These are phyloP conservation scores for Philaethria dido DNA, from an alignment of 2,888 invertebrate genomes.

Conservation along the genomic window DNA sequence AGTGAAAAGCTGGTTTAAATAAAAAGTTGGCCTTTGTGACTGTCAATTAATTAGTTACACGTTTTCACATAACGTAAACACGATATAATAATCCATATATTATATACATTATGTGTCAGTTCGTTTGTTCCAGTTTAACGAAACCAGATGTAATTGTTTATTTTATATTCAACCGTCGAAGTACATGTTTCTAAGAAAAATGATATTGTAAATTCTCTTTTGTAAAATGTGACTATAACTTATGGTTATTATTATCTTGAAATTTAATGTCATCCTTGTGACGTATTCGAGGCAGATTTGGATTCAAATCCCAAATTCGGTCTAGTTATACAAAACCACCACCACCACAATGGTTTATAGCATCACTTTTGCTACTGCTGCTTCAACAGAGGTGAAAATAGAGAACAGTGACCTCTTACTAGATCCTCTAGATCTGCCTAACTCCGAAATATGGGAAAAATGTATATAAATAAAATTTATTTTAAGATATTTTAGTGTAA, in stretches of 20 bases:
- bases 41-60: background rate
- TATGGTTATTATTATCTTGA: background rate
- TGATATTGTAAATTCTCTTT: background rate
- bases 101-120: background rate
- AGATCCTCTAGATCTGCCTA: too few relatives aligned
- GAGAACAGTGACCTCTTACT: background rate
- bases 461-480: too few relatives aligned
- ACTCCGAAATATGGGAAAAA: too few relatives aligned
- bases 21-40: background rate
- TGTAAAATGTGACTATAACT: background rate
- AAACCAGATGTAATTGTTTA: conserved; percentile 13
- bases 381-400: too few relatives aligned
- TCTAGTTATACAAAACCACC: too few relatives aligned
- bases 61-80: background rate
- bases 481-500: too few relatives aligned
- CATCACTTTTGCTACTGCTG: too few relatives aligned
- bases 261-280: background rate
- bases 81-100: background rate
- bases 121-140: background rate
- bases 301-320: background rate
- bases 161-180: background rate
- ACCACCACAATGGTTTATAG: too few relatives aligned
- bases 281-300: background rate
- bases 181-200: background rate
- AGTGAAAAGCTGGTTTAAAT: background rate